A percentile compares a stretch with the other conserved stretches of the same genome.
Evolutionary conservation across 2,888 invertebrate genomes (phyloP).

Genomic region (Hermaeophaga mercurialis): DNA sequence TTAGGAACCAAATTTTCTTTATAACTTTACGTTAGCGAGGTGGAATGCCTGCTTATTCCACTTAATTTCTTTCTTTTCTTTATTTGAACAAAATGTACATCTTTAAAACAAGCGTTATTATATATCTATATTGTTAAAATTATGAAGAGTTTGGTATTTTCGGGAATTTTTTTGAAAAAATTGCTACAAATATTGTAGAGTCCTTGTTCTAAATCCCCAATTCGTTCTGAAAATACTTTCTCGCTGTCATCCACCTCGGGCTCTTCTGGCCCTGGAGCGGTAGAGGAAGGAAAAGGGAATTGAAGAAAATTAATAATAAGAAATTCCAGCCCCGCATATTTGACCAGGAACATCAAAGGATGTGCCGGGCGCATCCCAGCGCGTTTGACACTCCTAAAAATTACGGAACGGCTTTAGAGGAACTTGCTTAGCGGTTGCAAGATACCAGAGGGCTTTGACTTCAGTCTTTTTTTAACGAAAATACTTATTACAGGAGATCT

Average conservation of each 20-base stretch:
- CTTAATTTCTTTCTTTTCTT: too few relatives aligned
- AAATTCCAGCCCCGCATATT: slow-evolving; percentile 35
- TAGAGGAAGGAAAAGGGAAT: slow-evolving; percentile 25
- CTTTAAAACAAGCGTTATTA: too few relatives aligned
- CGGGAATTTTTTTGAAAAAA: too few relatives aligned
- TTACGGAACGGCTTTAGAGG: slow-evolving; percentile 9
- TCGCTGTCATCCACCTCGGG: slow-evolving; percentile 12
- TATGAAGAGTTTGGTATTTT: too few relatives aligned
- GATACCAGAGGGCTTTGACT: not conserved
- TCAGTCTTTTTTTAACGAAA: too few relatives aligned
- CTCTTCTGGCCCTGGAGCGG: slow-evolving; percentile 11
- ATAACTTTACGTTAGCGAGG: too few relatives aligned
- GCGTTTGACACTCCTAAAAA: slow-evolving; percentile 27
- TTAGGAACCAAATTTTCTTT: too few relatives aligned
- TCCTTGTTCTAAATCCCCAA: not conserved
- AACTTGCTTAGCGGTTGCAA: slow-evolving; percentile 8
- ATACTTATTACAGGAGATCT: too few relatives aligned
- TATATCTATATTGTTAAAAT: too few relatives aligned
- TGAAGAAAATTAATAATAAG: slow-evolving; percentile 35
- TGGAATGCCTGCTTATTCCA: too few relatives aligned
- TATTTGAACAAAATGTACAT: too few relatives aligned
- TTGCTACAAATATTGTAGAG: too few relatives aligned
- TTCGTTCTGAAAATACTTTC: not conserved
- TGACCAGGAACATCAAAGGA: slow-evolving; percentile 36
- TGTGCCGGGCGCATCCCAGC: slow-evolving; percentile 18